A percentile compares a stretch with the other conserved stretches of the same genome.
Evolutionary conservation across 2,888 invertebrate genomes (phyloP).

Genomic region (Anoplius nigerrimus): DNA sequence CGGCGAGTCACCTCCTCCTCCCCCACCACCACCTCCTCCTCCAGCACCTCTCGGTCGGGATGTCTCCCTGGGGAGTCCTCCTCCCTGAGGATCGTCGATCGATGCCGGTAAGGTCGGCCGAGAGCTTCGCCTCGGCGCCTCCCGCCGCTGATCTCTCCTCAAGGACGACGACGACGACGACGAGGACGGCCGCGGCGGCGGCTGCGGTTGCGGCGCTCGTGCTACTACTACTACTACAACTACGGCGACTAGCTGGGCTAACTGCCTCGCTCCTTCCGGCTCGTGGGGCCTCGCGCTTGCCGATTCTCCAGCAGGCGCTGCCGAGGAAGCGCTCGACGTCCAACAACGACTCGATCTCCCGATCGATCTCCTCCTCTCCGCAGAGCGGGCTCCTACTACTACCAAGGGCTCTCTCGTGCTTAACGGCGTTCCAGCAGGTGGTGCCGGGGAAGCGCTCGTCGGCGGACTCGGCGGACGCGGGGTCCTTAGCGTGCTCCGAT

Average conservation of each 20-base stretch:
- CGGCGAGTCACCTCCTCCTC: slow-evolving; percentile 70
- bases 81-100: slow-evolving; percentile 1
- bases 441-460: neutral
- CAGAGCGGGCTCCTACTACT: too few species aligned
- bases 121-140: neutral
- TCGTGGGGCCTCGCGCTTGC: too few species aligned
- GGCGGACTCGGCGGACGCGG: slow-evolving; percentile 16
- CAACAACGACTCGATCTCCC: too few species aligned
- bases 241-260: neutral
- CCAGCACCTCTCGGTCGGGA: slow-evolving; percentile 25
- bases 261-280: slow-evolving; percentile 12
- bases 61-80: slow-evolving; percentile 17
- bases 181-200: too few species aligned
- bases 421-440: neutral
- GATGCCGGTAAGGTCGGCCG: neutral
- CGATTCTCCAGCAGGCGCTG: too few species aligned
- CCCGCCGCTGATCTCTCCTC: slow-evolving; percentile 2
- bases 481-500: slow-evolving; percentile 16
- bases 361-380: too few species aligned
- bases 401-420: neutral
- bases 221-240: slow-evolving; percentile 3
- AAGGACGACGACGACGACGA: slow-evolving; percentile 25
- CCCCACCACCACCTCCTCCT: slow-evolving; percentile 49
- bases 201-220: slow-evolving; percentile 23
- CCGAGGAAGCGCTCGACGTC: too few species aligned